phyloP scores from a whole-genome alignment of 2,888 invertebrate species.

The Campaea margaritaria region DNA sequence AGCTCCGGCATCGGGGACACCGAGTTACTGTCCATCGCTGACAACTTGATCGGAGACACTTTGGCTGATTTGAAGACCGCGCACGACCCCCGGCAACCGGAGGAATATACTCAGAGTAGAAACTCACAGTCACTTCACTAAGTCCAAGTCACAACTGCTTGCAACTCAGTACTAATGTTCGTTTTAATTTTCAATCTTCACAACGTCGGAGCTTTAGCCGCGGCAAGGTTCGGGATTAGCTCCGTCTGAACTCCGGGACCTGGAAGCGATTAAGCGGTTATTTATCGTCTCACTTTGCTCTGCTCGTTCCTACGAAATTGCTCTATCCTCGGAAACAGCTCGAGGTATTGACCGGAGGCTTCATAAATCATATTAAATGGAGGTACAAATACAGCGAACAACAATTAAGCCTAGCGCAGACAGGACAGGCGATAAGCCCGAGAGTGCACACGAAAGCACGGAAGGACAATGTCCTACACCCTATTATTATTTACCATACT shows the following conservation, averaged over 20 bases:
- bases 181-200: constrained; percentile 37
- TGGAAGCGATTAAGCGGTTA: constrained; percentile 63
- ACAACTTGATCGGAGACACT: constrained; percentile 85
- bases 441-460: constrained; percentile 48
- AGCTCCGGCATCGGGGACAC: constrained; percentile 88
- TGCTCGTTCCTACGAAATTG: constrained; percentile 47
- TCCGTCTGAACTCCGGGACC: constrained; percentile 47
- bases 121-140: constrained; percentile 5
- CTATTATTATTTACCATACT: constrained; percentile 54
- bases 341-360: constrained; percentile 46
- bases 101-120: constrained; percentile 48
- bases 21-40: constrained; percentile 88
- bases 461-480: constrained; percentile 72
- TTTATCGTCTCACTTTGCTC: constrained; percentile 53
- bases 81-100: constrained; percentile 68
- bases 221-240: constrained; percentile 49
- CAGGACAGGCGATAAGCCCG: constrained; percentile 35
- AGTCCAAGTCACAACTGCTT: not conserved
- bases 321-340: constrained; percentile 28
- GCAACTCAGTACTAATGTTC: constrained; percentile 24
- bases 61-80: constrained; percentile 69
- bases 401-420: constrained; percentile 35
- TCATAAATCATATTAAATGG: constrained; percentile 37
- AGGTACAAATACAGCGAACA: constrained; percentile 32
- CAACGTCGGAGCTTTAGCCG: constrained; percentile 43